Conservation (phyloP, 2,888 invertebrate species). For the Pammene fasciana region DNA sequence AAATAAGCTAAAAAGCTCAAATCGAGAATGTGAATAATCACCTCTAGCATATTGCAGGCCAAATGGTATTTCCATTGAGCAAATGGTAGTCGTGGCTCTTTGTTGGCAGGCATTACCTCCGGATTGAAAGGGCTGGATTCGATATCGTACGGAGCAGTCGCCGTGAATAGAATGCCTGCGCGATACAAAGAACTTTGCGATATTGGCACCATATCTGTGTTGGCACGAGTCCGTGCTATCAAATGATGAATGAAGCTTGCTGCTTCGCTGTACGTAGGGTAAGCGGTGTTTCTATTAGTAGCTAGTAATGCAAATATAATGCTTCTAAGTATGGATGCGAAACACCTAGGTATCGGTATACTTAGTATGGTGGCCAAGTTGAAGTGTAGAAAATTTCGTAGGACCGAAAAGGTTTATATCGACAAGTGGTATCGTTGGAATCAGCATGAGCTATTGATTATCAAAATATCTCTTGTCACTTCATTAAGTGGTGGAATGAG, state of each 20-base stretch:
- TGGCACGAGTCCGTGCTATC: conserved; percentile 24
- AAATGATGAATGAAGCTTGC: conserved; percentile 11
- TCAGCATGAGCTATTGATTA: too few relatives aligned
- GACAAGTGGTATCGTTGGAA: too few relatives aligned
- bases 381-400: too few relatives aligned
- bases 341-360: neutral
- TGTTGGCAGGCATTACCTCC: conserved; percentile 61
- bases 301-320: neutral
- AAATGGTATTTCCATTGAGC: conserved; percentile 69
- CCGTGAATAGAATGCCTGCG: conserved; percentile 59
- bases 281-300: neutral
- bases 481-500: too few relatives aligned
- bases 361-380: too few relatives aligned
- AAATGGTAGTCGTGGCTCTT: conserved; percentile 65
- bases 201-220: conserved; percentile 34
- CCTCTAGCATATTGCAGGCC: conserved; percentile 59
- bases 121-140: conserved; percentile 68
- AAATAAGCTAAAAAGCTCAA: conserved; percentile 26
- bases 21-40: conserved; percentile 46
- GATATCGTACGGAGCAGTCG: conserved; percentile 66
- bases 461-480: too few relatives aligned
- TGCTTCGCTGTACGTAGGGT: neutral
- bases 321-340: neutral
- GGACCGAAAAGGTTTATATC: too few relatives aligned
- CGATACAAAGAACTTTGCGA: conserved; percentile 62